These are phyloP conservation scores for Neogale vison DNA, from an alignment of 2,113 vertebrate genomes.

Conservation along the genomic window DNA sequence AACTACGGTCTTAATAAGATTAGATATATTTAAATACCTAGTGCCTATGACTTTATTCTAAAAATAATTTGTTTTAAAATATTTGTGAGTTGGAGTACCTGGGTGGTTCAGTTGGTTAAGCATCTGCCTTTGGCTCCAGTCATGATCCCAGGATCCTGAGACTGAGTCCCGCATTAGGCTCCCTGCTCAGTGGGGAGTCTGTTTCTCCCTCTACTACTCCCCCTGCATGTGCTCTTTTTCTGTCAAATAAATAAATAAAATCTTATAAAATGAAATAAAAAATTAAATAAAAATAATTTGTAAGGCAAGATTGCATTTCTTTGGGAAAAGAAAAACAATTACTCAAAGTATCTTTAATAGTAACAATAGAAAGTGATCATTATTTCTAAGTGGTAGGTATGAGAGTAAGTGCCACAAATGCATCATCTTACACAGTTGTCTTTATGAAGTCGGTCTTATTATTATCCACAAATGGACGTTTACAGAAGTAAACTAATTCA, in stretches of 20 bases:
- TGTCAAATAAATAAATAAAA: too few species aligned
- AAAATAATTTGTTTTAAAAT: background rate
- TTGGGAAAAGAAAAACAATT: background rate
- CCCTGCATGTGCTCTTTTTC: too few species aligned
- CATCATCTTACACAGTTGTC: too few species aligned
- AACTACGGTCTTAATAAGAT: background rate
- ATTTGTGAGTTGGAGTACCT: background rate
- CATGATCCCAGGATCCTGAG: too few species aligned
- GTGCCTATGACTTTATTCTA: background rate
- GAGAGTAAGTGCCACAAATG: background rate
- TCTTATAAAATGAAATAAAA: too few species aligned
- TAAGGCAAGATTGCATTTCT: background rate
- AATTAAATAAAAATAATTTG: background rate
- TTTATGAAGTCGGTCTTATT: background rate
- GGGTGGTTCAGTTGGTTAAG: too few species aligned
- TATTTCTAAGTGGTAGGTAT: background rate
- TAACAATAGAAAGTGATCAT: background rate
- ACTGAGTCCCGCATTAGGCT: too few species aligned
- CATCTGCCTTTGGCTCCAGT: too few species aligned
- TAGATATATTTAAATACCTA: background rate
- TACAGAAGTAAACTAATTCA: background rate
- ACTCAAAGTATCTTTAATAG: background rate
- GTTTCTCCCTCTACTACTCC: too few species aligned
- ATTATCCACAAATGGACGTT: background rate
- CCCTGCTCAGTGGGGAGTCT: too few species aligned